Evolutionary conservation across 2,888 invertebrate species (phyloP).

Genomic region (Sinelater perroti): DNA sequence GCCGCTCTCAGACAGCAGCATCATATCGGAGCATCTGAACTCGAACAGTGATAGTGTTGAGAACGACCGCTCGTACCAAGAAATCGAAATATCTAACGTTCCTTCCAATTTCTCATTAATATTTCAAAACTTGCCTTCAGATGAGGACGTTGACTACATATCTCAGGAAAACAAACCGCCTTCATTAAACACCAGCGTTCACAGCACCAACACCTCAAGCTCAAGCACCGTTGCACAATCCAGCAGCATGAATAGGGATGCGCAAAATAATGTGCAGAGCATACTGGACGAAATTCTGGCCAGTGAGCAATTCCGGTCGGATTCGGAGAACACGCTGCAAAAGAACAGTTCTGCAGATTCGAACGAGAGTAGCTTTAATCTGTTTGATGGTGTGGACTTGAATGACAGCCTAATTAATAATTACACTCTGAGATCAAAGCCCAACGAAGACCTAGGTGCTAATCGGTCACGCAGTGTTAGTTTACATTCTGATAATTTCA

Average conservation of each 20-base stretch:
- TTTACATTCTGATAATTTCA: slow-evolving; percentile 50
- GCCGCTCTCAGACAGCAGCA: slow-evolving; percentile 30
- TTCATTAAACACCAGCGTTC: slow-evolving; percentile 45
- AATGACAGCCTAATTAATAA: slow-evolving; percentile 56
- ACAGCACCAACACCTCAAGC: slow-evolving; percentile 47
- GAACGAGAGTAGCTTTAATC: slow-evolving; percentile 55
- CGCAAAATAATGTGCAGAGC: slow-evolving; percentile 48
- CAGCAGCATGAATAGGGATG: slow-evolving; percentile 40
- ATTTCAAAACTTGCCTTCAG: slow-evolving; percentile 38
- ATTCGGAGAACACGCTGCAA: slow-evolving; percentile 36
- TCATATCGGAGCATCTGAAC: slow-evolving; percentile 41
- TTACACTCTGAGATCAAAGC: slow-evolving; percentile 39
- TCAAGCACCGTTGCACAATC: slow-evolving; percentile 44
- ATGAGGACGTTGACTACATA: slow-evolving; percentile 41
- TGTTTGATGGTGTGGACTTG: slow-evolving; percentile 57
- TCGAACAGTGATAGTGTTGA: slow-evolving; percentile 51
- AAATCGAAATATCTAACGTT: slow-evolving; percentile 56
- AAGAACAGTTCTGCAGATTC: slow-evolving; percentile 45
- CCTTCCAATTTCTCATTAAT: slow-evolving; percentile 44
- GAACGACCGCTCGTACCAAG: slow-evolving; percentile 59
- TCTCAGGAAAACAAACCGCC: slow-evolving; percentile 48
- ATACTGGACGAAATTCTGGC: slow-evolving; percentile 56
- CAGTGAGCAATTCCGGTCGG: slow-evolving; percentile 51
- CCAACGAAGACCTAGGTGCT: slow-evolving; percentile 26
- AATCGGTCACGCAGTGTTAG: slow-evolving; percentile 47